These are phyloP conservation scores for Philypnodon macrostomus DNA, from an alignment of 2,797 vertebrate genomes.

Conservation along the genomic window DNA sequence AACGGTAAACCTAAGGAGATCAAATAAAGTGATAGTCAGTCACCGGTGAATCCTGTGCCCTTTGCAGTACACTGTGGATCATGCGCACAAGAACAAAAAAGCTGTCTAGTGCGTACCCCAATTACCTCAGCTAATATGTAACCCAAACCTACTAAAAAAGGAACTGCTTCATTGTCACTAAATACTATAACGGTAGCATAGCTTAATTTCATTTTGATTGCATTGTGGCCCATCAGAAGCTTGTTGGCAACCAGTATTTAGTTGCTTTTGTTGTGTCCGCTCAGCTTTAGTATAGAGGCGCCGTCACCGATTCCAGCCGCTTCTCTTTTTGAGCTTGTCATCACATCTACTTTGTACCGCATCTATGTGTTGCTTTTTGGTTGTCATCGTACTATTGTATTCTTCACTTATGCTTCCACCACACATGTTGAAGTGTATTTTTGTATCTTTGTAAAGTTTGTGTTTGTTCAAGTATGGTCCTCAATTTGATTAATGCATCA, in stretches of 20 bases:
- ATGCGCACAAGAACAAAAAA: slow-evolving; percentile 64
- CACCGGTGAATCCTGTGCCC: slow-evolving; percentile 59
- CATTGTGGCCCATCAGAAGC: slow-evolving; percentile 50
- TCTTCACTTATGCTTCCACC: slow-evolving; percentile 79
- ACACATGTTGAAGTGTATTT: slow-evolving; percentile 74
- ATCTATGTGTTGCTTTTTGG: slow-evolving; percentile 88
- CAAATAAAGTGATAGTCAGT: slow-evolving; percentile 69
- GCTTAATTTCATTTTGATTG: slow-evolving; percentile 43
- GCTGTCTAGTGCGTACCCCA: slow-evolving; percentile 60
- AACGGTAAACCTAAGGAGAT: slow-evolving; percentile 66
- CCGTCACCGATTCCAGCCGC: slow-evolving; percentile 91
- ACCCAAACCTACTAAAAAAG: slow-evolving; percentile 56
- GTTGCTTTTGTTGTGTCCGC: slow-evolving; percentile 73
- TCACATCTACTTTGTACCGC: slow-evolving; percentile 92
- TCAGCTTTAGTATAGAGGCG: slow-evolving; percentile 81
- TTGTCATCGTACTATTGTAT: slow-evolving; percentile 87
- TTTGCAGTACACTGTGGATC: slow-evolving; percentile 64
- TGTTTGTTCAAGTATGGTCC: slow-evolving; percentile 70
- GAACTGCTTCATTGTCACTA: slow-evolving; percentile 41
- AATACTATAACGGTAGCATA: slow-evolving; percentile 48
- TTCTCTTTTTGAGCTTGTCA: slow-evolving; percentile 90
- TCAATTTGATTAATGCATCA: slow-evolving; percentile 59
- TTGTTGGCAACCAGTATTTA: slow-evolving; percentile 62
- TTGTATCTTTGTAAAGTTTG: slow-evolving; percentile 73
- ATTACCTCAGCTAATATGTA: slow-evolving; percentile 59